Evolutionary conservation across 2,797 vertebrate species (phyloP).

Genomic region (Mus spretus): DNA sequence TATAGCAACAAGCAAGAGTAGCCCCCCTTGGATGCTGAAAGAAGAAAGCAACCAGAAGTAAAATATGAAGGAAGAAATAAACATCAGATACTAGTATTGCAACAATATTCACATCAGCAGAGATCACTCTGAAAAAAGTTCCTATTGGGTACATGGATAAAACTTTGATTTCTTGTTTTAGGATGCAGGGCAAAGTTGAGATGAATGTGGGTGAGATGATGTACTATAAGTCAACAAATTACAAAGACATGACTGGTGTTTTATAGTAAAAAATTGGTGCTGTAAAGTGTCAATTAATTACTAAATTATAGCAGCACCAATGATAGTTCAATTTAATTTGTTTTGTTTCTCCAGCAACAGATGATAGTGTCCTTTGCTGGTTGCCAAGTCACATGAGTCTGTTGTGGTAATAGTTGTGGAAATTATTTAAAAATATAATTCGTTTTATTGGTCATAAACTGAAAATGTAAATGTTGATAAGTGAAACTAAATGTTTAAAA

Average conservation of each 20-base stretch:
- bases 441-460: constrained; percentile 72
- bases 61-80: not conserved
- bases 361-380: constrained; percentile 54
- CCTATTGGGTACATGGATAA: not conserved
- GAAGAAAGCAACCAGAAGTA: not conserved
- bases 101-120: not conserved
- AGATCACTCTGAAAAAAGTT: not conserved
- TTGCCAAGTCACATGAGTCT: constrained; percentile 67
- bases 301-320: constrained; percentile 75
- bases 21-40: not conserved
- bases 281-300: constrained; percentile 70
- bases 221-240: not conserved
- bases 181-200: not conserved
- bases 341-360: constrained; percentile 74
- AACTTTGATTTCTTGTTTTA: not conserved
- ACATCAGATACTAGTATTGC: not conserved
- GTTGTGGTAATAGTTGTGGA: constrained; percentile 66
- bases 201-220: not conserved
- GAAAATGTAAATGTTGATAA: constrained; percentile 73
- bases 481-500: constrained; percentile 51
- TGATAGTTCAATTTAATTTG: constrained; percentile 59
- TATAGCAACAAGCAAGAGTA: not conserved
- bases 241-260: constrained; percentile 23
- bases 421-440: constrained; percentile 71
- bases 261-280: constrained; percentile 4